Percentiles rank a stretch among this genome's conserved stretches.
Evolutionary conservation across 2,888 invertebrate genomes (phyloP).

Genomic region (Ichneumoninae sp.): DNA sequence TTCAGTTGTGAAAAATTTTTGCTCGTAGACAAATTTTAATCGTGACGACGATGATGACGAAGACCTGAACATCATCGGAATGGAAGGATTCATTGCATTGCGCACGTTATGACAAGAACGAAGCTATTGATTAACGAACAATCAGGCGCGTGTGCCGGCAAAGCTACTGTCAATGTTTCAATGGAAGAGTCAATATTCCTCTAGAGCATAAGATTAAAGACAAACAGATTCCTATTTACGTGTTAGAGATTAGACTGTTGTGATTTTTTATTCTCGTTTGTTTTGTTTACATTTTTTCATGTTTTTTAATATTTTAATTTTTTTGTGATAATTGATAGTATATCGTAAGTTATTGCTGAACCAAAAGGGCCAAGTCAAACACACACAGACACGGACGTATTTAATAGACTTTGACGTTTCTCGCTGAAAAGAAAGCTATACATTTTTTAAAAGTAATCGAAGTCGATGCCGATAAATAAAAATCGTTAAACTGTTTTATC

Average conservation of each 20-base stretch:
- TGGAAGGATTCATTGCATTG: conserved; percentile 83
- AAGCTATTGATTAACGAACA: conserved; percentile 62
- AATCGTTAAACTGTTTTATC: conserved; percentile 12
- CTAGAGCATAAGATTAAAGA: conserved; percentile 47
- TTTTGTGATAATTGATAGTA: conserved; percentile 36
- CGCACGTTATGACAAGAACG: conserved; percentile 78
- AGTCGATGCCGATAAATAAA: conserved; percentile 13
- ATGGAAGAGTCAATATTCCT: conserved; percentile 58
- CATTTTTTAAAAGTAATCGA: not conserved
- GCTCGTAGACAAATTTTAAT: conserved; percentile 76
- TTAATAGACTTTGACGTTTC: conserved; percentile 40
- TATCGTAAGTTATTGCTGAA: conserved; percentile 31
- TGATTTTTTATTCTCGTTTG: conserved; percentile 14
- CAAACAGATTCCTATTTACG: conserved; percentile 33
- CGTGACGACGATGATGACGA: conserved; percentile 76
- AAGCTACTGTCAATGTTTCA: conserved; percentile 19
- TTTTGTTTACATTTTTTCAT: not conserved
- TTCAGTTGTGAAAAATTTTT: conserved; percentile 78
- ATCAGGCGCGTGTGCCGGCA: conserved; percentile 1
- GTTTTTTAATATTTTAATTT: not conserved
- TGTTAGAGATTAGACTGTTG: conserved; percentile 36
- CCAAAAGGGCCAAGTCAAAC: conserved; percentile 31
- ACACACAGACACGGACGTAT: conserved; percentile 51
- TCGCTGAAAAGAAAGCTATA: conserved; percentile 21
- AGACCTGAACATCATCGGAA: conserved; percentile 81